Base-by-base conservation (phyloP, 2,113 vertebrate species). In the Mastomys natalensis region DNA sequence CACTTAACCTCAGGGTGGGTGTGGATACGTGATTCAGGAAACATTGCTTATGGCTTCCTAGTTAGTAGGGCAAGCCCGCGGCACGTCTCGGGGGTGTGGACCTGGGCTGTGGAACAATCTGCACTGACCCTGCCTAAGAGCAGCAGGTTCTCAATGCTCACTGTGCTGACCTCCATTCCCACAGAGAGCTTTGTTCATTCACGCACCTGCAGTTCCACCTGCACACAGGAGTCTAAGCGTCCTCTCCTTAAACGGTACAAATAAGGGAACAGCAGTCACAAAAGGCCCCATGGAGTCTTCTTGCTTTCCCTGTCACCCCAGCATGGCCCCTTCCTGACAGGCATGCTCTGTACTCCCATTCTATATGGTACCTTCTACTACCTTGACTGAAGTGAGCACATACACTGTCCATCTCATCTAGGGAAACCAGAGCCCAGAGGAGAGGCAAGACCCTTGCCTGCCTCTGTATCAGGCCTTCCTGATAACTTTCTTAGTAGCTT, bases 301-400 rank as follows among this genome's bases (percentile, higher is more conserved):
- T 72, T 7, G 15, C 13, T 12, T 37, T 7, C 76, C 5, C 62
- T 26, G 60, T 51, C 26, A 96, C 80, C 76, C 80, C 87, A 91
- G 81, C 68, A 51, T 53, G 48, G 60, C 40, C 24, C 87, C 89
- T 31, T 22, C 31, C 26, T n/a, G 40, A 26, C 21, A 31, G 24
- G 11, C 51, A 31, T 21, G 8, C 16, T 24, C 43, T 37, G 60
- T 7, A 15, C 21, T 72, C 26, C 3, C 8, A 24, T 12, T 53
- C 70, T 64, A 1, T 0, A 0, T 0, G 3, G 12, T 13, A 7
- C n/a, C 34, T 24, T 53, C 43, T 34, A 4, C 19, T 2, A 0
- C 19, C 53, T 26, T 24, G 48, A 13, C 66, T 45, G 7, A 10
- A 24, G 5, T 37, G 43, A 37, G 13, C 5, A 31, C 4, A 7